A percentile compares a stretch with the other conserved stretches of the same genome.
Evolutionary conservation across 1,140 invertebrate species (phyloP).

Genomic region (Nixonia krombeini): DNA sequence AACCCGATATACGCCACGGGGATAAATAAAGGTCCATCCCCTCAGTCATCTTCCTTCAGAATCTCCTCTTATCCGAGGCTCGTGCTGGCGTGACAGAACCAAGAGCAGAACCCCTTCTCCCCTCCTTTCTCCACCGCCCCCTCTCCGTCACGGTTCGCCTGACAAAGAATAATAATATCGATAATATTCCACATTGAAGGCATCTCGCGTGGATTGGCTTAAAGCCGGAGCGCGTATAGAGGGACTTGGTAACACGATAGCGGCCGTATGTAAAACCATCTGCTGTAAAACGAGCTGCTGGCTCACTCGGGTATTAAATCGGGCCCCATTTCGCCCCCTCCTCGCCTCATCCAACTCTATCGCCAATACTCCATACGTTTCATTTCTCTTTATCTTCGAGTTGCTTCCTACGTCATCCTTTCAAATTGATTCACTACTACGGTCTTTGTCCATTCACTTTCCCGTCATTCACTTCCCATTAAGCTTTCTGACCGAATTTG

Average conservation of each 20-base stretch:
- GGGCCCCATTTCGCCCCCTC: constrained; percentile 48
- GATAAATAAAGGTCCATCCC: constrained; percentile 23
- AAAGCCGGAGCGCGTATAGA: constrained; percentile 17
- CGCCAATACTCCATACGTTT: constrained; percentile 8
- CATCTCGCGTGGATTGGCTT: constrained; percentile 44
- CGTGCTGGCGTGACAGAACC: constrained; percentile 9
- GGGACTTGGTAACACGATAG: constrained; percentile 66
- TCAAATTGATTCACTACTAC: neutral
- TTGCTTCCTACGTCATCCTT: constrained; percentile 13
- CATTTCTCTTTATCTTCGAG: constrained; percentile 5
- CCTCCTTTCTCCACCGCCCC: neutral
- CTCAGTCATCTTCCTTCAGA: constrained; percentile 3
- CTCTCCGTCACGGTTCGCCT: constrained; percentile 3
- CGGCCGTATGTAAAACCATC: constrained; percentile 66
- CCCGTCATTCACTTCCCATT: too few species aligned
- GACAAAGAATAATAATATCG: constrained; percentile 53
- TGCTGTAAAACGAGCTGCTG: constrained; percentile 70
- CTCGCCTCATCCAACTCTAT: constrained; percentile 9
- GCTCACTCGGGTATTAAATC: constrained; percentile 70
- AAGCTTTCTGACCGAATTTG: too few species aligned
- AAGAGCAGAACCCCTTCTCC: neutral
- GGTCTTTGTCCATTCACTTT: too few species aligned
- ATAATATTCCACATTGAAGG: constrained; percentile 52
- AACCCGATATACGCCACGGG: constrained; percentile 12
- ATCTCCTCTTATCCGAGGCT: constrained; percentile 14